Conservation (phyloP, 2,888 invertebrate species). For the Ormyrus labotus region DNA sequence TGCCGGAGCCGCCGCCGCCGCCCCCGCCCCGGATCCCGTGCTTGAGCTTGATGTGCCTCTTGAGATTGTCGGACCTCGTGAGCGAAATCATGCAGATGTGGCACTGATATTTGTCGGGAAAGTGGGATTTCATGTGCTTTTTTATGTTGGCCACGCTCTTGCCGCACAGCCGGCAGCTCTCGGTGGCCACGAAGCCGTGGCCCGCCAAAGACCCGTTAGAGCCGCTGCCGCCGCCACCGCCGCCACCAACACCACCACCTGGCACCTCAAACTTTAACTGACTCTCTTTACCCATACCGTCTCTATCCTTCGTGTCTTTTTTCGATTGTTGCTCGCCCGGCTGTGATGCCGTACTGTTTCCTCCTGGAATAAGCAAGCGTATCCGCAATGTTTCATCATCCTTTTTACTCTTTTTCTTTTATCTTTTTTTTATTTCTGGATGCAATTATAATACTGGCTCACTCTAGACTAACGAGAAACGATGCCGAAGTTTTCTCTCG, state of each 20-base stretch:
- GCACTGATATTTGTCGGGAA: constrained; percentile 75
- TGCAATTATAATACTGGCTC: constrained; percentile 47
- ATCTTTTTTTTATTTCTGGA: constrained; percentile 44
- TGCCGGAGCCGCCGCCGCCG: constrained; percentile 1
- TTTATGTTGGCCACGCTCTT: constrained; percentile 75
- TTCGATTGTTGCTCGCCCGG: constrained; percentile 42
- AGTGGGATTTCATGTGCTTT: constrained; percentile 76
- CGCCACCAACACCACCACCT: constrained; percentile 48
- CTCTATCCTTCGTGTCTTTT: constrained; percentile 63
- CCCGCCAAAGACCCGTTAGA: neutral
- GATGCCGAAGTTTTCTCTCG: constrained; percentile 9
- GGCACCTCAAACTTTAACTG: constrained; percentile 69
- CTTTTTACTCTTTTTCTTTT: constrained; percentile 9
- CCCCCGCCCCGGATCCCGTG: constrained; percentile 72
- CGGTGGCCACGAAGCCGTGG: constrained; percentile 59
- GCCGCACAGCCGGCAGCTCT: constrained; percentile 75
- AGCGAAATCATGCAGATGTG: constrained; percentile 76
- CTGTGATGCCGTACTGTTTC: constrained; percentile 67
- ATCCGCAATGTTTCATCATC: constrained; percentile 63
- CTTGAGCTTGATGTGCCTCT: constrained; percentile 77
- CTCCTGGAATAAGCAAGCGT: constrained; percentile 74
- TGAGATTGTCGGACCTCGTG: constrained; percentile 77
- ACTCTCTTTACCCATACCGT: constrained; percentile 71
- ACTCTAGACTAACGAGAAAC: neutral
- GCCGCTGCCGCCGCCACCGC: constrained; percentile 28